These are phyloP conservation scores for Carabus problematicus DNA, from an alignment of 2,888 invertebrate genomes.

Conservation along the genomic window DNA sequence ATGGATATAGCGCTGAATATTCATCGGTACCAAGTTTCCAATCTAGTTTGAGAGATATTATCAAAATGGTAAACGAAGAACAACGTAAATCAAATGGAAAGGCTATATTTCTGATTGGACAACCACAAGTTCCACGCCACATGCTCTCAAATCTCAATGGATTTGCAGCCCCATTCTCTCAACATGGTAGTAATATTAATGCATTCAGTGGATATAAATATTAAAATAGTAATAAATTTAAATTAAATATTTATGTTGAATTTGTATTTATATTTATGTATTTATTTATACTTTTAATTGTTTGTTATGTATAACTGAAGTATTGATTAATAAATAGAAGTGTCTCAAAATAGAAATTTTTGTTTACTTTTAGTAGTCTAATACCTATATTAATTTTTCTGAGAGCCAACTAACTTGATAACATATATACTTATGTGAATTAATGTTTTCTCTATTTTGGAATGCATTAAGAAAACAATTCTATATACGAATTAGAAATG, in stretches of 20 bases:
- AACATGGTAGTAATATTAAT: not conserved
- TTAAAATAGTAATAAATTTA: not conserved
- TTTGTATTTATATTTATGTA: slow-evolving; percentile 10
- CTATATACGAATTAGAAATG: too few relatives aligned
- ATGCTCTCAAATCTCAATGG: too few relatives aligned
- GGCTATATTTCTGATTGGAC: slow-evolving; percentile 2
- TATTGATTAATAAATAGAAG: too few relatives aligned
- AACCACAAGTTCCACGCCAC: not conserved
- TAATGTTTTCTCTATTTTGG: too few relatives aligned
- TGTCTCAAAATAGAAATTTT: too few relatives aligned
- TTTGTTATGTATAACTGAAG: not conserved
- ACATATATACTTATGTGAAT: too few relatives aligned
- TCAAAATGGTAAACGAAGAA: not conserved
- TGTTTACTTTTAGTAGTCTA: too few relatives aligned
- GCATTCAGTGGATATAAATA: not conserved
- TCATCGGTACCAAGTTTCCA: not conserved
- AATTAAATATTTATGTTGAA: not conserved
- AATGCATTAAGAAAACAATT: too few relatives aligned
- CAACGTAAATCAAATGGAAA: not conserved
- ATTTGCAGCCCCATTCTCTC: not conserved
- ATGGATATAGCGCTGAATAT: too few relatives aligned
- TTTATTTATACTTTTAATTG: not conserved
- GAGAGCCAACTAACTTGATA: too few relatives aligned
- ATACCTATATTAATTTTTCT: too few relatives aligned
- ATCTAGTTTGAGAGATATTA: not conserved